A percentile compares a stretch with the other conserved stretches of the same genome.
phyloP scores from a whole-genome alignment of 2,113 vertebrate species.

The Pterocles gutturalis region DNA sequence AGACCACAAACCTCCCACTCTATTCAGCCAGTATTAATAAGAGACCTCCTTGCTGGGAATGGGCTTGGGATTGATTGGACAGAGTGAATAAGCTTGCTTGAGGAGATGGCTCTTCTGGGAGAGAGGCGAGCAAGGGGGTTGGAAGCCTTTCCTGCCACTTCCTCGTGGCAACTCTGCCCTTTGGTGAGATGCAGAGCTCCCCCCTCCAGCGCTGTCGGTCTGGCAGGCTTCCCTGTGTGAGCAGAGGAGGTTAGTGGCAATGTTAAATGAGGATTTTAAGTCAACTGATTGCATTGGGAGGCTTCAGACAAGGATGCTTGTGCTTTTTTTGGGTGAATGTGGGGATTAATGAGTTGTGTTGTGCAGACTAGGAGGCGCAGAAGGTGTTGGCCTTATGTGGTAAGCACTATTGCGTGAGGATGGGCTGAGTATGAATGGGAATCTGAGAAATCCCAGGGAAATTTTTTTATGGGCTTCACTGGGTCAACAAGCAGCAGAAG shows the following conservation, averaged over 20 bases:
- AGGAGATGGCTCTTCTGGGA: neutral
- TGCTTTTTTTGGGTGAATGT: neutral
- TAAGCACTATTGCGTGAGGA: neutral
- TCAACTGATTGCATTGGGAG: neutral
- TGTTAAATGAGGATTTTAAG: neutral
- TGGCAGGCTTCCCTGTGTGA: neutral
- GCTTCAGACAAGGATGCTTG: neutral
- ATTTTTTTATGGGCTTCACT: neutral
- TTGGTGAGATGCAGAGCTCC: neutral
- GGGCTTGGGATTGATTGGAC: neutral
- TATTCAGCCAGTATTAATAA: neutral
- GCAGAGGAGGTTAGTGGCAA: neutral
- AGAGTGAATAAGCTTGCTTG: neutral
- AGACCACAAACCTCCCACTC: neutral
- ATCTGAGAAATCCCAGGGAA: neutral
- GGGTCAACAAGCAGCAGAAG: neutral
- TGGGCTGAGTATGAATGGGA: neutral
- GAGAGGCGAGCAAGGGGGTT: neutral
- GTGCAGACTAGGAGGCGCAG: neutral
- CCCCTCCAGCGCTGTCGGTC: accelerated
- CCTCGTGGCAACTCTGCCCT: accelerated
- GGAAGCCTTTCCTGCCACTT: neutral
- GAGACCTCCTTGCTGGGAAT: neutral
- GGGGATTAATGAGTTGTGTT: neutral
- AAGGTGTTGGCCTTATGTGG: neutral